Percentiles rank a stretch among this genome's conserved stretches.
Evolutionary conservation across 2,113 vertebrate genomes (phyloP).

Genomic region (Psammodynastes pulverulentus): DNA sequence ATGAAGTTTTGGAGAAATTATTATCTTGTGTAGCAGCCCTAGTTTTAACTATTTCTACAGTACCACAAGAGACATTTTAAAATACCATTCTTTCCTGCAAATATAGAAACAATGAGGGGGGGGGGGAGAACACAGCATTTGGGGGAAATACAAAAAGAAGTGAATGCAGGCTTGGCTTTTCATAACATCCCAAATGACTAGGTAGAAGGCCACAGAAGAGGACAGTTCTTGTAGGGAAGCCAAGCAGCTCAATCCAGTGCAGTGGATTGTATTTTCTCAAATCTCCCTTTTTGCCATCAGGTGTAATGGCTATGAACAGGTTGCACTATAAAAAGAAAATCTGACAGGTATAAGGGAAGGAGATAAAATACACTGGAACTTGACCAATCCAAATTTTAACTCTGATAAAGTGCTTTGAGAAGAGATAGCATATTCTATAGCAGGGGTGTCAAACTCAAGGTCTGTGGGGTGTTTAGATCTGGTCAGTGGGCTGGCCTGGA

Average conservation of each 20-base stretch:
- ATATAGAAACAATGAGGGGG: background rate
- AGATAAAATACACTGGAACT: background rate
- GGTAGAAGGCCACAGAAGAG: background rate
- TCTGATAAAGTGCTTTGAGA: background rate
- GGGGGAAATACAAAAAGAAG: background rate
- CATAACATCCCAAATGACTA: background rate
- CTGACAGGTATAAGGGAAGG: background rate
- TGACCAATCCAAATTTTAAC: background rate
- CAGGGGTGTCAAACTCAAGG: background rate
- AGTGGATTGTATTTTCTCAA: background rate
- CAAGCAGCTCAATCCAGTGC: background rate
- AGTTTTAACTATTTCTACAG: background rate
- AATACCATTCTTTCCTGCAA: background rate
- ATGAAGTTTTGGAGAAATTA: background rate
- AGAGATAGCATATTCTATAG: constrained; percentile 25
- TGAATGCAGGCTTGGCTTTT: background rate
- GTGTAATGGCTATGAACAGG: background rate
- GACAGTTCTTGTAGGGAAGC: background rate
- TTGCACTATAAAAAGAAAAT: background rate
- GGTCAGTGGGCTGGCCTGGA: too few relatives aligned
- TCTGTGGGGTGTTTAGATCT: too few relatives aligned
- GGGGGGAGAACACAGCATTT: background rate
- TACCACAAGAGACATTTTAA: background rate
- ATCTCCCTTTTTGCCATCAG: background rate
- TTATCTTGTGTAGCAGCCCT: background rate